Base-by-base conservation (phyloP, 53 echinoderm and acorn worm genomes). In the Mesocentrotus franciscanus region DNA sequence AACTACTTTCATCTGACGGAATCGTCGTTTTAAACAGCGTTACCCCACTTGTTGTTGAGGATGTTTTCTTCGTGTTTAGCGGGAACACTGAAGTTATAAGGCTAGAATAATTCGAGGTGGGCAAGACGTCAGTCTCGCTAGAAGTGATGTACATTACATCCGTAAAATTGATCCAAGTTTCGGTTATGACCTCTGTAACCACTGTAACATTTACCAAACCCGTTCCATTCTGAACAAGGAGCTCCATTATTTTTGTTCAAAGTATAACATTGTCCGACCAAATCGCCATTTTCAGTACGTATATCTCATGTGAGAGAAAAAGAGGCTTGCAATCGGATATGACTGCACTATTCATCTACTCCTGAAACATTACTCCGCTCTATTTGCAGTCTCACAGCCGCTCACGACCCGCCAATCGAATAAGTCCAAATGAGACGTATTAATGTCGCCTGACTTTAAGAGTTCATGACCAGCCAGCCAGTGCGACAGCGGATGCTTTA, bases 151-250 rank as follows among this genome's bases (percentile, higher is more conserved):
- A 68, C 24, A 91, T 57, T 68, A 39, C 62, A 66, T 71, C 76
- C 33, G 92, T 92, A 39, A 75, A 66, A 29, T 92, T 92, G 12
- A 56, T 92, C 71, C 64, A 71, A 29, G 24, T 75, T n/a, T 92
- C 92, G 13, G 92, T 76, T 26, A 92, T 42, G 9, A 92, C 27
- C 18, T 92, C 76, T n/a, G 92, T 92, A 9, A 92, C 35, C n/a
- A 92, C 72, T 49, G 92, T 56, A 34, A 91, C 33, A 34, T 57
- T 68, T 16, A 39, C 36, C 12, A 42, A 17, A 81, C 22, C 36
- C 9, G 27, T 58, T 56, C 58, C 57, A n/a, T 87, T 58, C 13
- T 56, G 36, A 81, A 81, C 39, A n/a, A 34, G 56, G n/a, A 58
- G 87, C 87, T 87, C 87, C 87, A 87, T 87, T 55, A 15, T 57